phyloP scores from a whole-genome alignment of 2,797 vertebrate species.

The Leptoclinus maculatus region DNA sequence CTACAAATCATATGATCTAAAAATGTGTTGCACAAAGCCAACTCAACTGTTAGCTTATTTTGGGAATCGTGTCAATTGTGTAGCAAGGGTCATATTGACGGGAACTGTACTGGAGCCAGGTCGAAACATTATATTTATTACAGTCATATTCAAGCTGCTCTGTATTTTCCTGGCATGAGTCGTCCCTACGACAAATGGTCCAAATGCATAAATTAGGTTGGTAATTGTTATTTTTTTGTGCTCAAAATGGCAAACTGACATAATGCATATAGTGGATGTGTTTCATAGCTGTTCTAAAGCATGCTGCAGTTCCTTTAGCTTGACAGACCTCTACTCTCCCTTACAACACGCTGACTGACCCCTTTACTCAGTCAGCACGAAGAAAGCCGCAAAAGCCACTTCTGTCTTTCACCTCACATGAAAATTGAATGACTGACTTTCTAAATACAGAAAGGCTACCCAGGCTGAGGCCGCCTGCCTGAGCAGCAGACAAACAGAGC shows the following conservation, averaged over 20 bases:
- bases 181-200: conserved; percentile 46
- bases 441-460: conserved; percentile 61
- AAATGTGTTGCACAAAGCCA: conserved; percentile 62
- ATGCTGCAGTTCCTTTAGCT: conserved; percentile 37
- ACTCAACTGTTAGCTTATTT: conserved; percentile 61
- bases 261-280: conserved; percentile 50
- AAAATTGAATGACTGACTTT: conserved; percentile 66
- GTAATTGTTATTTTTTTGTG: conserved; percentile 43
- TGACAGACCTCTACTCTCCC: conserved; percentile 44
- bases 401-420: conserved; percentile 59
- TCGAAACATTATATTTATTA: conserved; percentile 66
- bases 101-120: conserved; percentile 46
- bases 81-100: conserved; percentile 46
- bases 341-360: conserved; percentile 44
- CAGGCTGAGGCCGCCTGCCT: conserved; percentile 45
- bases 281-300: conserved; percentile 48
- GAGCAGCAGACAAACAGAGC: conserved; percentile 66
- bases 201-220: conserved; percentile 60
- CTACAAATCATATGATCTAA: conserved; percentile 72
- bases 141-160: conserved; percentile 73
- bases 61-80: conserved; percentile 44
- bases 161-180: conserved; percentile 65
- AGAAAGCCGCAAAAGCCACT: conserved; percentile 53
- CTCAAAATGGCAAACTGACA: conserved; percentile 61
- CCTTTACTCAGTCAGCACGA: conserved; percentile 39